Conservation (phyloP, 2,888 invertebrate species). For the Baccha elongata region DNA sequence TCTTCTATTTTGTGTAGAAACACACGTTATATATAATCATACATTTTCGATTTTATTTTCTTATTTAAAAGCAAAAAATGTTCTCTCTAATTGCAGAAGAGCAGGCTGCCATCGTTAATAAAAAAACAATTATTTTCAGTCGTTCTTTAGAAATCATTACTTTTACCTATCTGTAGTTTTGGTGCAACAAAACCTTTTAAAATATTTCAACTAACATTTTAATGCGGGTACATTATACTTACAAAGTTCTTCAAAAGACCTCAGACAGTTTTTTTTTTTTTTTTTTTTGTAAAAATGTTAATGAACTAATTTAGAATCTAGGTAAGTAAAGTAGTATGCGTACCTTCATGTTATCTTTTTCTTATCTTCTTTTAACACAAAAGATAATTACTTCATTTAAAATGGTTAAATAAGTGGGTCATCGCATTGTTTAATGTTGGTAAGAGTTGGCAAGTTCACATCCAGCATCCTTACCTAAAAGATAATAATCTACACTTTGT, state of each 20-base stretch:
- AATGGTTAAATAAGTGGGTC: conserved; percentile 20
- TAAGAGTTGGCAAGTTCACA: conserved; percentile 20
- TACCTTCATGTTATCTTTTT: neutral
- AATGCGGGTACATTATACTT: conserved; percentile 10
- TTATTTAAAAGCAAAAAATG: no score
- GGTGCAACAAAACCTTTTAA: neutral
- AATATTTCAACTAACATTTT: no score
- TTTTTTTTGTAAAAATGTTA: conserved; percentile 16
- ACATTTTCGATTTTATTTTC: no score
- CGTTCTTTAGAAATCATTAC: no score
- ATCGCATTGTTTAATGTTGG: conserved; percentile 15
- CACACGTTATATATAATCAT: no score
- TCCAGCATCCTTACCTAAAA: conserved; percentile 22
- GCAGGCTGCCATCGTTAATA: no score
- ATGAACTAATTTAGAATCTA: conserved; percentile 36
- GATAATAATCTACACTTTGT: conserved; percentile 56
- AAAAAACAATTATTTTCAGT: no score
- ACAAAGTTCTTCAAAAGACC: neutral
- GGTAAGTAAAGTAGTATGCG: conserved; percentile 16
- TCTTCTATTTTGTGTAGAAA: no score
- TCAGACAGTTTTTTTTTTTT: neutral
- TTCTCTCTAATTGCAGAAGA: no score
- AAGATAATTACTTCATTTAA: conserved; percentile 30
- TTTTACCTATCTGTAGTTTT: no score
- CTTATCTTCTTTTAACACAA: conserved; percentile 13